Base-by-base conservation (phyloP, 2,113 vertebrate genomes). In the Chionomys nivalis region DNA sequence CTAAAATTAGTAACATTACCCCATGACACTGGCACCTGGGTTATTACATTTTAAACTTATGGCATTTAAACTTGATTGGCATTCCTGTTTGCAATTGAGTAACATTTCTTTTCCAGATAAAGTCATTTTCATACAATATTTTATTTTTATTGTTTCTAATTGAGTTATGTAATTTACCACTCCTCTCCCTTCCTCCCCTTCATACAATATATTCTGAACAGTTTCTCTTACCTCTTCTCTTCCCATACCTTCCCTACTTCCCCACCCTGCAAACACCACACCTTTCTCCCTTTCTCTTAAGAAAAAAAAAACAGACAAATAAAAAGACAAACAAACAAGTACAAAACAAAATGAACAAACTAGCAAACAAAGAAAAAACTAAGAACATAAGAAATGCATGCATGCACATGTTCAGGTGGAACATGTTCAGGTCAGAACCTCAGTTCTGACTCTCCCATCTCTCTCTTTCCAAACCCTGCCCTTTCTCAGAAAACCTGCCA, bases 21-120 rank as follows among this genome's bases (percentile, higher is more conserved):
- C 26, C 14, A n/a, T 39, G 13, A 2, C 68, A 88, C 12, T 39
- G 86, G 23, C 2, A n/a, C 3, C 6, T 24, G 26, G 2, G 2
- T 89, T 52, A 75, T 31, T 52, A 52, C 21, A 79, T 58, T 72
- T 89, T 90, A 77, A 92, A 87, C 19, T 52, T 97, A 13, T 70
- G 12, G 49, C 78, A 73, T 24, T 66, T 44, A 90, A 82, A 72
- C 16, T 70, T 44, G 2, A 86, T 76, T 70, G 31, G 58, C 58
- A 91, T 94, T 91, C 58, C 9, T 93, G 2, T 85, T 66, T 68
- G 1, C 70, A 75, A 66, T 16, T 42, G n/a, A 83, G 24, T 63
- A 63, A 14, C n/a, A 28, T 42, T 66, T 66, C 61, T 39, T 24
- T 82, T 31, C 21, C 19, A 79, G 36, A 79, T 36, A 33, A 33